Evolutionary conservation across 2,113 vertebrate genomes (phyloP), one percentile per base, ranked within the genome.

Genomic region (Pterocles gutturalis): DNA sequence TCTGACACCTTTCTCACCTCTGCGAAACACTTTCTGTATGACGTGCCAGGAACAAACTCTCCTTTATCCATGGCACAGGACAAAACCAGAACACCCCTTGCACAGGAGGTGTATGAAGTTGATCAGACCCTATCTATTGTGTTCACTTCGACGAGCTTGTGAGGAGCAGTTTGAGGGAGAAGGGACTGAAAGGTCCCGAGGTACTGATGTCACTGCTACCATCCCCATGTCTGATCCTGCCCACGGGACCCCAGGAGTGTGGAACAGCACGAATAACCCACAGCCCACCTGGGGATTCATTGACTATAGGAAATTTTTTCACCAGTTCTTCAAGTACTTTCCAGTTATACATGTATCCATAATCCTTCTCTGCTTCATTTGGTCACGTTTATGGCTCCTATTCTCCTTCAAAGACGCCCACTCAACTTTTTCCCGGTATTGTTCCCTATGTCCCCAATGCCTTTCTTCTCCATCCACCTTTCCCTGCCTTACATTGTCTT

Each of bases 201-300:
- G 9, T 64, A 9, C 53, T 53, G 60, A 26, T 8, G 29, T 8
- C 11, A 49, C 25, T 62, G 18, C 25, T 84, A 7, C 46, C 49
- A 72, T 86, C 36, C 71, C 36, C 34, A 4, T 60, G 28, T 29
- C 24, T 55, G 48, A 65, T n/a, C 31, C 67, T 84, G 45, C 53
- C 70, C 38, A 6, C 1, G 1, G 38, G n/a, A 62, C 26, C 36
- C 16, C 0, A 2, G 60, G 55, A 58, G 12, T 21, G 13, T 7
- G 10, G 64, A 67, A 81, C 36, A 22, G 16, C n/a, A 31, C 29
- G 41, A 78, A 57, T 66, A 70, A 73, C 77, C 34, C 10, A 28
- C 46, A 82, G 60, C 10, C 28, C 60, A 66, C 24, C 31, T 62
- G 31, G 17, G 77, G 49, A 82, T 69, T 69, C 58, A 46, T 13